A percentile compares a stretch with the other conserved stretches of the same genome.
phyloP scores from a whole-genome alignment of 2,113 vertebrate species.

The Limanda limanda region DNA sequence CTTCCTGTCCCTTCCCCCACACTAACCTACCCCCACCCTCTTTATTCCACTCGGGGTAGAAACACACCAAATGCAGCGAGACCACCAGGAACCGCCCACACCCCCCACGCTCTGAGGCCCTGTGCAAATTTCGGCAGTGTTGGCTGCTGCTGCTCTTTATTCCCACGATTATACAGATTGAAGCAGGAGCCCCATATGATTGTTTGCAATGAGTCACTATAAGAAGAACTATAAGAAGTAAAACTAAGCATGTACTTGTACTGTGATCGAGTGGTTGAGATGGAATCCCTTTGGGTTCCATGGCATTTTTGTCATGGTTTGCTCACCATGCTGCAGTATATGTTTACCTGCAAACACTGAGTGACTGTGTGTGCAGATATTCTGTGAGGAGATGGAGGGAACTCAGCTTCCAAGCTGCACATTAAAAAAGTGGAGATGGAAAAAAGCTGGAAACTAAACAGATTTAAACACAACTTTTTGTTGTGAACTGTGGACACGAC shows the following conservation, averaged over 20 bases:
- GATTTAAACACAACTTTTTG: slow-evolving; percentile 21
- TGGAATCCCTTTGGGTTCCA: slow-evolving; percentile 86
- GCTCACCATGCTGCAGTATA: slow-evolving; percentile 49
- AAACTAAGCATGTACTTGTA: slow-evolving; percentile 74
- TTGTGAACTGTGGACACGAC: background rate
- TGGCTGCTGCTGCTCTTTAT: slow-evolving; percentile 42
- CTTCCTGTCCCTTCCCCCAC: slow-evolving; percentile 79
- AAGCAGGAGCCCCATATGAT: slow-evolving; percentile 16
- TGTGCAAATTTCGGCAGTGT: slow-evolving; percentile 53
- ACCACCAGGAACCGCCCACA: slow-evolving; percentile 64
- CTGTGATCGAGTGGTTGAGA: slow-evolving; percentile 90
- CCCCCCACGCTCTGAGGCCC: slow-evolving; percentile 56
- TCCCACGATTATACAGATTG: slow-evolving; percentile 31
- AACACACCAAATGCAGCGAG: slow-evolving; percentile 75
- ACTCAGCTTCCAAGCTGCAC: background rate
- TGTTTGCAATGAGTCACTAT: slow-evolving; percentile 36
- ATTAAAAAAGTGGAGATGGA: background rate
- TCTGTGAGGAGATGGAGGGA: background rate
- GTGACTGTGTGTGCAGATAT: background rate
- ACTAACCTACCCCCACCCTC: slow-evolving; percentile 65
- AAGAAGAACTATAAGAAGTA: background rate
- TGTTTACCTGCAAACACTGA: slow-evolving; percentile 31
- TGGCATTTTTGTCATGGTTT: slow-evolving; percentile 39
- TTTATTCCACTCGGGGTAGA: slow-evolving; percentile 67
- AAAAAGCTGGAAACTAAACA: slow-evolving; percentile 3